Conservation (phyloP, 1,140 invertebrate species). For the Leptoteleia sp. region DNA sequence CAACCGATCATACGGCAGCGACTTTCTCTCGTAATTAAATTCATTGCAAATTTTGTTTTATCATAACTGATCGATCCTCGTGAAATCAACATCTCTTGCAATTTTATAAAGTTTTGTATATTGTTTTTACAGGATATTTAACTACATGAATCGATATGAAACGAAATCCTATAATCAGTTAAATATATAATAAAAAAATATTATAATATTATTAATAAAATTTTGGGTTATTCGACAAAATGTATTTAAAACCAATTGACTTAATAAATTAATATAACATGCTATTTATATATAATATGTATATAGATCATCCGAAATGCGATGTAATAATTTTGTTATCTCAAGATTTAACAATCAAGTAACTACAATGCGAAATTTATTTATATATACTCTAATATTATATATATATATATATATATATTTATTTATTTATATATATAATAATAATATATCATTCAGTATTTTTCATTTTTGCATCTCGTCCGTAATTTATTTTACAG, state of each 20-base stretch:
- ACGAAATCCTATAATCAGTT: conserved; percentile 8
- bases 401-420: too few relatives aligned
- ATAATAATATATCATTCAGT: conserved; percentile 49
- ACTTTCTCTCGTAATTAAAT: conserved; percentile 79
- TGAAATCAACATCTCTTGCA: conserved; percentile 27
- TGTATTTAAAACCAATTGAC: conserved; percentile 14
- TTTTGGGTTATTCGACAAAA: conserved; percentile 3
- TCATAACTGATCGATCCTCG: conserved; percentile 18
- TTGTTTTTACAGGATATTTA: conserved; percentile 39
- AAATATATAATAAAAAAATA: conserved; percentile 24
- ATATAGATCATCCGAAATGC: conserved; percentile 53
- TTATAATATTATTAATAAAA: conserved; percentile 1
- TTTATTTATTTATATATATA: too few relatives aligned
- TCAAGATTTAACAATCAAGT: conserved; percentile 60
- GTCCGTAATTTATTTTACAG: conserved; percentile 68
- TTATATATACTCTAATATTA: conserved; percentile 56
- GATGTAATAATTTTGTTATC: conserved; percentile 55
- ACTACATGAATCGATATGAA: conserved; percentile 31
- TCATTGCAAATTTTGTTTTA: background rate
- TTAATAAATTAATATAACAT: conserved; percentile 48
- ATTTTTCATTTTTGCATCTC: conserved; percentile 50
- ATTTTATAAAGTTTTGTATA: conserved; percentile 52
- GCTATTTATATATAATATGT: conserved; percentile 56
- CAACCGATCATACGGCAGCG: conserved; percentile 81
- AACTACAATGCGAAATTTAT: conserved; percentile 57